Percentiles rank a stretch among this genome's conserved stretches.
Conservation (phyloP, 2,113 vertebrate genomes). For the Mobula hypostoma region DNA sequence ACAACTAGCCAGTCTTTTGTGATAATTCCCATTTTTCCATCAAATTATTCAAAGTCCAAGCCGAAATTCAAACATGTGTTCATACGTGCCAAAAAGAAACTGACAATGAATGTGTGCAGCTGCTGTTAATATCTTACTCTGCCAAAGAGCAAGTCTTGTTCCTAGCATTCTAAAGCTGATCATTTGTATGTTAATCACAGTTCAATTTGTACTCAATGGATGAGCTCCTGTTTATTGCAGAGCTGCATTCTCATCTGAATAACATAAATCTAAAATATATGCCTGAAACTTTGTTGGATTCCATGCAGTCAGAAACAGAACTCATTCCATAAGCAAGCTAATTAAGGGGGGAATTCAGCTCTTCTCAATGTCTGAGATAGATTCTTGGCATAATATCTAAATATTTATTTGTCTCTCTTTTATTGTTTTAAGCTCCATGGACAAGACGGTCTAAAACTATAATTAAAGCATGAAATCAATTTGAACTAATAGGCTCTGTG, state of each 20-base stretch:
- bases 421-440: not conserved
- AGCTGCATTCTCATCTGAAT: no score
- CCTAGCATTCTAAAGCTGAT: not conserved
- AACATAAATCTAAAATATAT: not conserved
- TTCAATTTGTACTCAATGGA: not conserved
- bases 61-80: not conserved
- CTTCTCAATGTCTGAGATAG: not conserved
- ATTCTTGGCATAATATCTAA: not conserved
- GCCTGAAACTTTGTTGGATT: not conserved
- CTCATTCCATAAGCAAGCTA: not conserved
- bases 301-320: not conserved
- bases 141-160: not conserved
- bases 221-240: not conserved
- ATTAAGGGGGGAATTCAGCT: not conserved
- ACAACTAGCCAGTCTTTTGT: not conserved
- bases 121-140: not conserved
- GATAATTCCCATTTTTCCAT: no score
- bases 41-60: not conserved
- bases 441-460: not conserved
- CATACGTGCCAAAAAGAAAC: not conserved
- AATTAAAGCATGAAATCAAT: conserved; percentile 2
- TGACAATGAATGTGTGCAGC: not conserved
- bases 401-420: not conserved
- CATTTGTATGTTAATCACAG: not conserved
- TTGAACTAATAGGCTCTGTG: not conserved